A percentile compares a stretch with the other conserved stretches of the same genome.
These are phyloP conservation scores for Drosophila pectinifera DNA, from an alignment of 1,140 invertebrate genomes.

Conservation along the genomic window DNA sequence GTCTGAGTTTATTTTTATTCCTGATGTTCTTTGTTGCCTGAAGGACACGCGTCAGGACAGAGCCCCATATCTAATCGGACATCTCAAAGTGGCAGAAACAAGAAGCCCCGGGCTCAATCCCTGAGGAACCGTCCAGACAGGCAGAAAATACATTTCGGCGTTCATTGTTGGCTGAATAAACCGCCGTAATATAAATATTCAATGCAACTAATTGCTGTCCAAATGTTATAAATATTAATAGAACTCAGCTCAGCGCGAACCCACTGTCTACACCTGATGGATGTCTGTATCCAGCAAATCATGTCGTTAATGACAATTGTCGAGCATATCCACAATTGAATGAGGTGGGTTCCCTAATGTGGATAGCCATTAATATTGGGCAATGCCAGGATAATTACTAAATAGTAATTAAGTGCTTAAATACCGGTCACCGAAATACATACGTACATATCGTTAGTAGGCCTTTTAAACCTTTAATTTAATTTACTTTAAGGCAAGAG, in stretches of 20 bases:
- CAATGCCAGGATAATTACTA: slow-evolving; percentile 8
- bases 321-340: slow-evolving; percentile 16
- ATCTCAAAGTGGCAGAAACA: slow-evolving; percentile 16
- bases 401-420: neutral
- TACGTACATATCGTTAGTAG: too few relatives aligned
- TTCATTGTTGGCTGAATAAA: slow-evolving; percentile 11
- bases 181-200: slow-evolving; percentile 29
- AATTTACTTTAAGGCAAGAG: neutral
- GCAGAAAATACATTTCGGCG: slow-evolving; percentile 19
- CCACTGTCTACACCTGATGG: slow-evolving; percentile 22
- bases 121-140: slow-evolving; percentile 14
- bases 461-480: neutral
- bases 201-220: slow-evolving; percentile 33
- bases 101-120: neutral
- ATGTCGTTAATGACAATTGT: slow-evolving; percentile 19
- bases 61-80: slow-evolving; percentile 26
- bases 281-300: slow-evolving; percentile 9
- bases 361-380: slow-evolving; percentile 12
- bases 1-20: slow-evolving; percentile 3
- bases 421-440: too few relatives aligned
- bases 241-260: neutral
- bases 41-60: neutral
- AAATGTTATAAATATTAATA: slow-evolving; percentile 45
- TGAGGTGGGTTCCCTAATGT: neutral
- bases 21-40: neutral